A percentile compares a stretch with the other conserved stretches of the same genome.
Evolutionary conservation across 2,888 invertebrate genomes (phyloP).

Genomic region (Sceliomorpha sp.): DNA sequence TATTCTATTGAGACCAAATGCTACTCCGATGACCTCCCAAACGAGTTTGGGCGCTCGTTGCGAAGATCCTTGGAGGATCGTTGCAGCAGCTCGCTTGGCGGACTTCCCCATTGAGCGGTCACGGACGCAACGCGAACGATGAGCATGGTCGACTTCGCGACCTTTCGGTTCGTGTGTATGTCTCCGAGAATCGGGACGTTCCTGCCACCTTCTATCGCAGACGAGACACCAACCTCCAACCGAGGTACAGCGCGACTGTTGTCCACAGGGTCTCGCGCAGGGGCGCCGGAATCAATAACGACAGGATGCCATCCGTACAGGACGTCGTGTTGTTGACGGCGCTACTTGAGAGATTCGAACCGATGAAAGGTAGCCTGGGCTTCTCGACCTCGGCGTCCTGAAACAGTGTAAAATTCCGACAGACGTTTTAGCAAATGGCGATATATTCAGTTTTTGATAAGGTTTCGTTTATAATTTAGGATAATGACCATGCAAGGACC

Average conservation of each 20-base stretch:
- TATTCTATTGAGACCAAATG: slow-evolving; percentile 52
- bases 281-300: slow-evolving; percentile 76
- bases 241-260: slow-evolving; percentile 77
- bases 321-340: slow-evolving; percentile 61
- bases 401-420: slow-evolving; percentile 59
- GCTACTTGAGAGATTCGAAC: slow-evolving; percentile 63
- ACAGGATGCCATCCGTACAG: slow-evolving; percentile 74
- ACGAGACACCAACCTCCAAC: slow-evolving; percentile 78
- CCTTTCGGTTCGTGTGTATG: slow-evolving; percentile 42
- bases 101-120: slow-evolving; percentile 49
- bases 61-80: slow-evolving; percentile 32
- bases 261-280: slow-evolving; percentile 78
- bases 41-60: slow-evolving; percentile 28
- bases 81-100: slow-evolving; percentile 38
- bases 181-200: slow-evolving; percentile 29
- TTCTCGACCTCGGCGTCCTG: slow-evolving; percentile 77
- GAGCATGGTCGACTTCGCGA: slow-evolving; percentile 47
- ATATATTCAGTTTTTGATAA: background rate
- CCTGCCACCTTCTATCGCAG: slow-evolving; percentile 72
- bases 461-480: too few relatives aligned
- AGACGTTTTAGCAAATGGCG: background rate
- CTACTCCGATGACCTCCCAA: slow-evolving; percentile 25
- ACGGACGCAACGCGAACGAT: slow-evolving; percentile 48
- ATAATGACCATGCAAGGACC: too few relatives aligned
- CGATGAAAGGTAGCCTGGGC: slow-evolving; percentile 72